These are phyloP conservation scores for Leuctra nigra DNA, from an alignment of 2,888 invertebrate species.

Conservation along the genomic window DNA sequence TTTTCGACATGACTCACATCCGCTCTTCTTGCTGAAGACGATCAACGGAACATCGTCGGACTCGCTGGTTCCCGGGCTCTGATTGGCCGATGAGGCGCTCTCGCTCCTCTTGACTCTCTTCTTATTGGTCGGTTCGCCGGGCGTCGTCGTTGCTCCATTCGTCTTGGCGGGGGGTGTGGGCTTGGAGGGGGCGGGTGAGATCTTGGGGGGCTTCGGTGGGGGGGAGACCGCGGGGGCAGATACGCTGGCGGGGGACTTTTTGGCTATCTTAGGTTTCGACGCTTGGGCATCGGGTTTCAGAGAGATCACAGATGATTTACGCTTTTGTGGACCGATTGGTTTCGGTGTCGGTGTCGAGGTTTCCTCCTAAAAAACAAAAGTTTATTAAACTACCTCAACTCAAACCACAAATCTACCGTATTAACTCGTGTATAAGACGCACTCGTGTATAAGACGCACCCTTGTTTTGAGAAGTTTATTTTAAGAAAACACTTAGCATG, in stretches of 20 bases:
- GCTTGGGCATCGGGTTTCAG: slow-evolving; percentile 12
- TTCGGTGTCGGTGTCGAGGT: neutral
- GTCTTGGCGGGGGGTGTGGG: neutral
- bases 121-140: neutral
- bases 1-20: slow-evolving; percentile 11
- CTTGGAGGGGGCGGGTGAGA: neutral
- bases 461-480: too few relatives aligned
- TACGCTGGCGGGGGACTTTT: neutral
- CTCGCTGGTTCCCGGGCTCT: slow-evolving; percentile 18
- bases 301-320: slow-evolving; percentile 31
- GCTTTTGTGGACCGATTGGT: slow-evolving; percentile 31
- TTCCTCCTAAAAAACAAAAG: slow-evolving; percentile 7
- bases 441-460: too few relatives aligned
- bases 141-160: neutral
- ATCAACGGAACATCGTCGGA: slow-evolving; percentile 27
- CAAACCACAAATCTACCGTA: too few relatives aligned
- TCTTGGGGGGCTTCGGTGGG: neutral
- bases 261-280: slow-evolving; percentile 29
- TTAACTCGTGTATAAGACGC: too few relatives aligned
- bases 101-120: neutral
- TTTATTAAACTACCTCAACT: neutral
- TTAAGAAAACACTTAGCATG: too few relatives aligned
- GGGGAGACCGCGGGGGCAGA: neutral
- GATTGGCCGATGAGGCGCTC: neutral
- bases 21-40: slow-evolving; percentile 12